Conservation (phyloP, 2,888 invertebrate species). For the Cantharis flavilabris region DNA sequence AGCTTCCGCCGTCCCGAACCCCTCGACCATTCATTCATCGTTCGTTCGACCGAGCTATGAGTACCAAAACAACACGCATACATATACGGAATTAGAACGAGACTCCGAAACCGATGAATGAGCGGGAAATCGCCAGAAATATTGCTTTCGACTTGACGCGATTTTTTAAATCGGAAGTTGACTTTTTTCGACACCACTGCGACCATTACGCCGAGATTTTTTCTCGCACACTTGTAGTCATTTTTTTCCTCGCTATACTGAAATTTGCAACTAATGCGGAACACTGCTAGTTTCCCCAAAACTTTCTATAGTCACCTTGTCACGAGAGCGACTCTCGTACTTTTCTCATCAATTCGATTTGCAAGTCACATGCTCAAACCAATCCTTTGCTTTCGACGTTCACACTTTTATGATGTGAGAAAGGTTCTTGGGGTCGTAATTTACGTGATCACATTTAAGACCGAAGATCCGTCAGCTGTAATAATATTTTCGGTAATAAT, state of each 20-base stretch:
- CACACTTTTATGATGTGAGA: background rate
- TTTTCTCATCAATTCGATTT: background rate
- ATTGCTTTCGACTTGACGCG: conserved; percentile 35
- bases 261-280: background rate
- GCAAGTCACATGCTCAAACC: background rate
- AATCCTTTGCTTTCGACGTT: background rate
- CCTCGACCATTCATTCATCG: conserved; percentile 48
- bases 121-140: conserved; percentile 41
- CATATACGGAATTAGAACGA: conserved; percentile 51
- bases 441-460: background rate
- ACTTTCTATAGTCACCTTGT: background rate
- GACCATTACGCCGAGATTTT: background rate
- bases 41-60: conserved; percentile 57
- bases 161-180: conserved; percentile 41
- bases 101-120: conserved; percentile 49
- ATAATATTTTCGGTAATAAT: background rate
- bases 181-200: conserved; percentile 9
- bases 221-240: background rate
- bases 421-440: background rate
- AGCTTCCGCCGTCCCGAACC: conserved; percentile 50
- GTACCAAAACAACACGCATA: conserved; percentile 43
- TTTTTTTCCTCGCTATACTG: background rate
- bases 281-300: background rate
- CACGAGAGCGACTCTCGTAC: background rate
- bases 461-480: background rate